Percentiles rank a stretch among this genome's conserved stretches.
Evolutionary conservation across 2,888 invertebrate genomes (phyloP).

Genomic region (Amiota communis): DNA sequence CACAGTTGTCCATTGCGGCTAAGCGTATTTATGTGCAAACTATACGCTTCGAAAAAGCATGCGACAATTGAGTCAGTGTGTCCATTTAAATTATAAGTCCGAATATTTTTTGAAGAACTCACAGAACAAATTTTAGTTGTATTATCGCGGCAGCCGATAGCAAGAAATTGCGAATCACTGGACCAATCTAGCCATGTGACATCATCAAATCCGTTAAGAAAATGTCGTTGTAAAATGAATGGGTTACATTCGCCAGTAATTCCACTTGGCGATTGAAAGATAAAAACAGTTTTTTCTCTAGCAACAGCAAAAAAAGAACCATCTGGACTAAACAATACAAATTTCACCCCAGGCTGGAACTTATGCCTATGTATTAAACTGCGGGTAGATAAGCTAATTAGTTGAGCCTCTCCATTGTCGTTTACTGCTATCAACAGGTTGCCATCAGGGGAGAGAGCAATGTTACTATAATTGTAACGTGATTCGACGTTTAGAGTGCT

Average conservation of each 20-base stretch:
- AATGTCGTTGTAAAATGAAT: slow-evolving; percentile 88
- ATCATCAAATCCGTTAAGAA: slow-evolving; percentile 87
- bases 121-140: slow-evolving; percentile 88
- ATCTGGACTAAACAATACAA: slow-evolving; percentile 93
- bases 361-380: slow-evolving; percentile 88
- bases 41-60: slow-evolving; percentile 90
- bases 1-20: slow-evolving; percentile 85
- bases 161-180: slow-evolving; percentile 88
- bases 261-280: slow-evolving; percentile 89
- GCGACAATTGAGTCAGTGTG: slow-evolving; percentile 89
- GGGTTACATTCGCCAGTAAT: slow-evolving; percentile 89
- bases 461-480: slow-evolving; percentile 85
- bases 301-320: slow-evolving; percentile 94
- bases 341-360: slow-evolving; percentile 84
- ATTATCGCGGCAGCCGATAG: slow-evolving; percentile 93
- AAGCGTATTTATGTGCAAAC: slow-evolving; percentile 87
- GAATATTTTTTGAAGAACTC: slow-evolving; percentile 83
- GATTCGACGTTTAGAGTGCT: slow-evolving; percentile 91
- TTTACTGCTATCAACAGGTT: slow-evolving; percentile 88
- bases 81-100: slow-evolving; percentile 84
- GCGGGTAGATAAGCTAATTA: slow-evolving; percentile 89
- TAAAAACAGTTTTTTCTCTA: slow-evolving; percentile 87
- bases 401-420: slow-evolving; percentile 90
- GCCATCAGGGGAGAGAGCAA: slow-evolving; percentile 93
- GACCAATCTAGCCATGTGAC: slow-evolving; percentile 95